Evolutionary conservation across 2,113 vertebrate genomes (phyloP).

Genomic region (Pipra filicauda): DNA sequence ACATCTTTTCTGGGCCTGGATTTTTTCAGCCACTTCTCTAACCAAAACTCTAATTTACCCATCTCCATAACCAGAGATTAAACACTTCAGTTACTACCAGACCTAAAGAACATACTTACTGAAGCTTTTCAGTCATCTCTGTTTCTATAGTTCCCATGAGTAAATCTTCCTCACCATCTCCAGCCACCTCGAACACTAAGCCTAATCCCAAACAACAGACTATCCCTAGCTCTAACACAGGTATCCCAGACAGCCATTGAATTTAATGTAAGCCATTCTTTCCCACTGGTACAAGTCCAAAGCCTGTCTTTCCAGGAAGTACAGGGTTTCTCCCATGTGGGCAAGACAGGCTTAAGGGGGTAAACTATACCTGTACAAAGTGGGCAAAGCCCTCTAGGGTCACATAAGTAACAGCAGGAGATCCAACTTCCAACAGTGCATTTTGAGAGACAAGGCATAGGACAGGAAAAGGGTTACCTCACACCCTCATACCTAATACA

Average conservation of each 20-base stretch:
- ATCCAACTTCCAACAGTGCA: background rate
- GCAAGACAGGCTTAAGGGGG: background rate
- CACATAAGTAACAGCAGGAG: background rate
- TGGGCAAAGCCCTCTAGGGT: background rate
- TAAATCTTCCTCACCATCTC: background rate
- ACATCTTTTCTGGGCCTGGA: background rate
- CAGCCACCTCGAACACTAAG: background rate
- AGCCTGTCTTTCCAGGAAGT: background rate
- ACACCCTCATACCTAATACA: rapidly evolving
- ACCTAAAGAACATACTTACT: background rate
- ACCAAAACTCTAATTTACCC: rapidly evolving
- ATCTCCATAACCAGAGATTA: background rate
- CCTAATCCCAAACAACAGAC: background rate
- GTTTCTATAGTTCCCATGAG: background rate
- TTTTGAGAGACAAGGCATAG: background rate
- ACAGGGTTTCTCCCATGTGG: background rate
- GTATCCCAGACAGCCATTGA: background rate
- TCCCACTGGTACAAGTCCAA: background rate
- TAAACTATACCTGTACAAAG: background rate
- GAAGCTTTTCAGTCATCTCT: background rate
- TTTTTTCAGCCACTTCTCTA: background rate
- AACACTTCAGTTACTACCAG: background rate
- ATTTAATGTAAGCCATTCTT: background rate
- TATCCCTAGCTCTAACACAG: background rate
- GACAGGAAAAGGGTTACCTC: background rate